Conservation (phyloP, 2,888 invertebrate genomes). For the Cantharis lateralis region DNA sequence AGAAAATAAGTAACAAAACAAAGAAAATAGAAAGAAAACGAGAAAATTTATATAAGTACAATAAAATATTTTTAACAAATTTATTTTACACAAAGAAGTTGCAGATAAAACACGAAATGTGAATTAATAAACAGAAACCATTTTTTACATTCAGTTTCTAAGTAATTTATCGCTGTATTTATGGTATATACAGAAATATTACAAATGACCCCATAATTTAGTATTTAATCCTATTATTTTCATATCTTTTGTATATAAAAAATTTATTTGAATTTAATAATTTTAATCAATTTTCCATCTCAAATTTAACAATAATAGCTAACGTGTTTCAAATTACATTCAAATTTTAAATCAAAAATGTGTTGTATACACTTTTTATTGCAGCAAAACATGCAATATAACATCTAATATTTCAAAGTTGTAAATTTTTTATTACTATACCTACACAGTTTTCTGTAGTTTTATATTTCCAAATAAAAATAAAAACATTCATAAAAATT, state of each 20-base stretch:
- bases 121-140: background rate
- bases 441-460: background rate
- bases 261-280: background rate
- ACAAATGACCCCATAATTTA: background rate
- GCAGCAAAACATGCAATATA: conserved; percentile 20
- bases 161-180: background rate
- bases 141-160: background rate
- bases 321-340: conserved; percentile 28
- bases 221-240: background rate
- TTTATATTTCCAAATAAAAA: background rate
- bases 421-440: background rate
- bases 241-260: background rate
- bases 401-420: conserved; percentile 12
- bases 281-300: conserved; percentile 15
- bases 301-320: conserved; percentile 14
- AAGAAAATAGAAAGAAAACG: background rate
- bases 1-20: background rate
- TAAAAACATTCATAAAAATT: background rate
- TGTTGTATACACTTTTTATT: conserved; percentile 25
- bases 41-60: background rate
- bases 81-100: background rate
- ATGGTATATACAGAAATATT: background rate
- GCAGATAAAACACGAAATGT: background rate
- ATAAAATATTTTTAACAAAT: background rate
- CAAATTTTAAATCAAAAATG: conserved; percentile 28